Evolutionary conservation across 2,888 invertebrate species (phyloP).

Genomic region (Drosophila eohydei): DNA sequence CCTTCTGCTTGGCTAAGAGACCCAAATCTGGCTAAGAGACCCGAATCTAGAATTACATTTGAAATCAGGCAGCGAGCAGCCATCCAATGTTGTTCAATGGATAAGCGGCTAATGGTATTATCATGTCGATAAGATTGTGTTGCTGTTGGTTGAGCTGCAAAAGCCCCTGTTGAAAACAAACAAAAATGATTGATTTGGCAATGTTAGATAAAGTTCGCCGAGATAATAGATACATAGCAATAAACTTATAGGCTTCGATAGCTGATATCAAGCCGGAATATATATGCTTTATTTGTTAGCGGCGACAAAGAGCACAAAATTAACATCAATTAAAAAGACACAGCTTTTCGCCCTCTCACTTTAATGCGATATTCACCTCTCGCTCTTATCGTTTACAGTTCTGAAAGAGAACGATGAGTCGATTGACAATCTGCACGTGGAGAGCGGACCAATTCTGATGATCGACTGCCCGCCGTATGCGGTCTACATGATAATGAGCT

Average conservation of each 20-base stretch:
- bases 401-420: constrained; percentile 88
- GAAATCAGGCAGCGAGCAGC: not conserved
- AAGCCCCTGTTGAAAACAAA: not conserved
- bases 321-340: constrained; percentile 3
- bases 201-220: not conserved
- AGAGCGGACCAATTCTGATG: constrained; percentile 88
- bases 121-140: not conserved
- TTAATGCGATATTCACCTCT: not conserved
- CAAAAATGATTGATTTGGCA: not conserved
- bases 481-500: constrained; percentile 90
- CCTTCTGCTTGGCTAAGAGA: not conserved
- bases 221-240: not conserved
- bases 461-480: constrained; percentile 89
- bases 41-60: not conserved
- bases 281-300: not conserved
- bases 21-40: not conserved
- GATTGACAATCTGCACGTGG: constrained; percentile 86
- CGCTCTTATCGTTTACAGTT: constrained; percentile 84
- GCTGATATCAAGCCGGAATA: not conserved
- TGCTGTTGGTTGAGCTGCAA: not conserved
- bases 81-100: not conserved
- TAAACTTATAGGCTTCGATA: not conserved
- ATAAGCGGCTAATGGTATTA: not conserved
- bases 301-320: not conserved
- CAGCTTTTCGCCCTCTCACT: constrained; percentile 5